phyloP scores from a whole-genome alignment of 2,888 invertebrate genomes.

The Diploptera punctata region DNA sequence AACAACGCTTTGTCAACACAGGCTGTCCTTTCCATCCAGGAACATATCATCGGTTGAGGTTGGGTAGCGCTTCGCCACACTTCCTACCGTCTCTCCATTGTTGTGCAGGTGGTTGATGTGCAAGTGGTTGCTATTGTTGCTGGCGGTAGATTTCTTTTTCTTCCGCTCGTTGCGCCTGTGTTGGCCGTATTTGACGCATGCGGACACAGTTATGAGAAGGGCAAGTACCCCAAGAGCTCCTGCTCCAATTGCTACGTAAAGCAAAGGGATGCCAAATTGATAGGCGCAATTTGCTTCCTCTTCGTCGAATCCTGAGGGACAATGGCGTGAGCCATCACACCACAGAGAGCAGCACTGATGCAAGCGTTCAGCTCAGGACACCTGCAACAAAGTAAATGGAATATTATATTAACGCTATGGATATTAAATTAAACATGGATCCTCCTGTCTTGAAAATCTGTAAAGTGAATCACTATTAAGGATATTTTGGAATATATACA shows the following conservation, averaged over 20 bases:
- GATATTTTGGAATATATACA: too few species aligned
- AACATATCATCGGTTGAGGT: conserved; percentile 48
- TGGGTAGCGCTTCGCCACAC: conserved; percentile 47
- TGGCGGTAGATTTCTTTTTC: conserved; percentile 35
- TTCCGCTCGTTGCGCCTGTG: conserved; percentile 38
- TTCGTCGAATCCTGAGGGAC: conserved; percentile 83
- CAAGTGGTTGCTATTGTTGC: conserved; percentile 59
- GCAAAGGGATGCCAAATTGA: conserved; percentile 69
- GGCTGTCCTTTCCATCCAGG: conserved; percentile 71
- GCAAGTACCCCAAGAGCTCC: conserved; percentile 67
- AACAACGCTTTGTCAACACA: conserved; percentile 68
- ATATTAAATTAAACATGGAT: too few species aligned
- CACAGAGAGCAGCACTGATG: conserved; percentile 76
- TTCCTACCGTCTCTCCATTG: conserved; percentile 62
- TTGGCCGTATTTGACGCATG: conserved; percentile 55
- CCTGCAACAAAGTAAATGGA: conserved; percentile 55
- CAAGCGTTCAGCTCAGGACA: conserved; percentile 84
- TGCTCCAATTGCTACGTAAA: conserved; percentile 70
- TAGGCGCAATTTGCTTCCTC: conserved; percentile 78
- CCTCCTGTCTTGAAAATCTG: too few species aligned
- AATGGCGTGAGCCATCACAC: conserved; percentile 82
- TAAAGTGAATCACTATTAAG: too few species aligned
- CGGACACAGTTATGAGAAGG: conserved; percentile 65
- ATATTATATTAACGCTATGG: too few species aligned
- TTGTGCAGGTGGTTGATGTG: conserved; percentile 66